Conservation (phyloP, 2,113 vertebrate species). For the Odocoileus hemionus region DNA sequence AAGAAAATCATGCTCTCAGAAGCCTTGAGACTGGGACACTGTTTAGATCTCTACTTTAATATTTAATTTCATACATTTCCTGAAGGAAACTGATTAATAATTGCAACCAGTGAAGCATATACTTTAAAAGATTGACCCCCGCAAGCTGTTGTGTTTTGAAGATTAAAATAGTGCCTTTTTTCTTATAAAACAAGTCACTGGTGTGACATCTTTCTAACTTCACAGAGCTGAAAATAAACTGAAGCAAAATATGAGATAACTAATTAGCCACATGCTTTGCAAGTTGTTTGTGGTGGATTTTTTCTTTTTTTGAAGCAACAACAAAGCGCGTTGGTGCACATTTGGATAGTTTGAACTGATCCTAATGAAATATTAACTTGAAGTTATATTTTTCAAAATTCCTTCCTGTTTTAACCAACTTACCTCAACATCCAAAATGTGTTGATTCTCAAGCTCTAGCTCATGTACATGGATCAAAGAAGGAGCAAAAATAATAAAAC, state of each 20-base stretch:
- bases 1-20: constrained; percentile 77
- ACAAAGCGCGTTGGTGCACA: constrained; percentile 56
- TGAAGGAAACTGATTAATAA: constrained; percentile 84
- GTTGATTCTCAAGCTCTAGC: neutral
- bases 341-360: constrained; percentile 39
- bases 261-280: constrained; percentile 73
- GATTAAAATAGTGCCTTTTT: constrained; percentile 73
- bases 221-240: constrained; percentile 60
- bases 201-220: constrained; percentile 72
- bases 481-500: neutral
- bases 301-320: constrained; percentile 58
- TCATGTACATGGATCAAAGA: neutral
- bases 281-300: constrained; percentile 40
- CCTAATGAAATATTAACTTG: neutral
- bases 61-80: constrained; percentile 84
- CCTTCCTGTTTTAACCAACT: neutral
- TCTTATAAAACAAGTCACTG: constrained; percentile 66
- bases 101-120: constrained; percentile 78
- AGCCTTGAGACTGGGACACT: constrained; percentile 75
- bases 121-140: constrained; percentile 81
- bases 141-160: constrained; percentile 79
- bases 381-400: constrained; percentile 42
- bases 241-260: constrained; percentile 73
- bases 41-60: constrained; percentile 84
- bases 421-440: neutral